Percentiles rank a stretch among this genome's conserved stretches.
Evolutionary conservation across 2,113 vertebrate genomes (phyloP).

Genomic region (Cinclus cinclus): DNA sequence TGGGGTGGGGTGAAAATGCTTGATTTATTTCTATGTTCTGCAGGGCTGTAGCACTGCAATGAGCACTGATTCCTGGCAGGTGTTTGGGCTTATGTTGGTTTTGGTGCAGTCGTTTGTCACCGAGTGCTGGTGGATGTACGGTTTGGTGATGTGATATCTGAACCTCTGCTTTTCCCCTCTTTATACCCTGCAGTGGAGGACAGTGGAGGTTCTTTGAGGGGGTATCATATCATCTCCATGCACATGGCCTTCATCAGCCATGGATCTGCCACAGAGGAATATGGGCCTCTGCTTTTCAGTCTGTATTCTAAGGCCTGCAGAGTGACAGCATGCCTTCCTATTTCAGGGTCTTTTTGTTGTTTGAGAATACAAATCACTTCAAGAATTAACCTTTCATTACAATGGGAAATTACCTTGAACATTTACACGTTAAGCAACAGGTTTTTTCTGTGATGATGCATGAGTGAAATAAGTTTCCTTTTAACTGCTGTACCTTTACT

Average conservation of each 20-base stretch:
- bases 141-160: background rate
- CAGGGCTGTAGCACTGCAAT: background rate
- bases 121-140: background rate
- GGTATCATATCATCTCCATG: background rate
- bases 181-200: background rate
- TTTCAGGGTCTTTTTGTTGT: background rate
- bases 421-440: background rate
- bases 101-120: background rate
- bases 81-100: background rate
- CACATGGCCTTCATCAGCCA: background rate
- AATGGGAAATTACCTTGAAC: background rate
- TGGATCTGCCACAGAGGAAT: background rate
- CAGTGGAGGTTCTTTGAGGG: background rate
- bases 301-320: background rate
- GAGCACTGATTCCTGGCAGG: background rate
- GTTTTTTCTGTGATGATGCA: slow-evolving; percentile 19
- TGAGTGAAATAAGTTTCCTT: slow-evolving; percentile 24
- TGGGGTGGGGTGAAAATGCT: background rate
- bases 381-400: slow-evolving; percentile 36
- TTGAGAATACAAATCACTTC: background rate
- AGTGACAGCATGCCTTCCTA: background rate
- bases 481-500: slow-evolving; percentile 32
- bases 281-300: background rate
- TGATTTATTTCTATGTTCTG: background rate
- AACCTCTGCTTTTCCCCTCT: background rate